Evolutionary conservation across 2,797 vertebrate genomes (phyloP).

Genomic region (Tangara arthus): DNA sequence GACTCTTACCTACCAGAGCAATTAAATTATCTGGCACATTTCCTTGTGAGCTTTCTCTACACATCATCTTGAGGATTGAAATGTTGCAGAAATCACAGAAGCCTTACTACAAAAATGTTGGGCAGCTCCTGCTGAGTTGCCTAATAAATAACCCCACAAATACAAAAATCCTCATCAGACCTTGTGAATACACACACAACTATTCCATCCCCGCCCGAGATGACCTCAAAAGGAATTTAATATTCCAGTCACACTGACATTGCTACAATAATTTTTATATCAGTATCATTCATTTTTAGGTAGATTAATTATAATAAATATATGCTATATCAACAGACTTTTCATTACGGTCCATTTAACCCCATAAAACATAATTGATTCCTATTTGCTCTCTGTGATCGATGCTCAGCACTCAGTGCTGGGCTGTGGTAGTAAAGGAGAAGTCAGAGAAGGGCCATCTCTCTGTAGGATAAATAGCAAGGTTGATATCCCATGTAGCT

Average conservation of each 20-base stretch:
- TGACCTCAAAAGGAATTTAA: constrained; percentile 22
- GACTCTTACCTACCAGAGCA: background rate
- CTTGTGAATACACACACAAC: background rate
- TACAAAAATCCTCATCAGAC: background rate
- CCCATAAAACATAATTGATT: constrained; percentile 74
- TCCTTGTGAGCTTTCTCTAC: background rate
- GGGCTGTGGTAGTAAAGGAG: constrained; percentile 10
- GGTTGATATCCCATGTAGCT: background rate
- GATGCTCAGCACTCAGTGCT: constrained; percentile 52
- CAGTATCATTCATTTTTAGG: constrained; percentile 71
- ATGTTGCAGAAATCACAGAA: background rate
- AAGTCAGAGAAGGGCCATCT: background rate
- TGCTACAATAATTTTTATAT: constrained; percentile 60
- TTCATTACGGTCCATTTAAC: constrained; percentile 70
- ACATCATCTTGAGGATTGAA: background rate
- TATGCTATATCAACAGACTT: constrained; percentile 70
- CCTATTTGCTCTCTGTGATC: constrained; percentile 68
- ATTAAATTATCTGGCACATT: background rate
- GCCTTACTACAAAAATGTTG: background rate
- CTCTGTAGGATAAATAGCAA: constrained; percentile 8
- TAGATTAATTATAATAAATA: constrained; percentile 72
- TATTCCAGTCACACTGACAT: constrained; percentile 27
- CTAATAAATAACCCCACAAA: background rate
- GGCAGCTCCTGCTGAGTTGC: background rate
- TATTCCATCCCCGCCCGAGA: background rate